A percentile compares a stretch with the other conserved stretches of the same genome.
Conservation (phyloP, 2,113 vertebrate species). For the Elaphurus davidianus region DNA sequence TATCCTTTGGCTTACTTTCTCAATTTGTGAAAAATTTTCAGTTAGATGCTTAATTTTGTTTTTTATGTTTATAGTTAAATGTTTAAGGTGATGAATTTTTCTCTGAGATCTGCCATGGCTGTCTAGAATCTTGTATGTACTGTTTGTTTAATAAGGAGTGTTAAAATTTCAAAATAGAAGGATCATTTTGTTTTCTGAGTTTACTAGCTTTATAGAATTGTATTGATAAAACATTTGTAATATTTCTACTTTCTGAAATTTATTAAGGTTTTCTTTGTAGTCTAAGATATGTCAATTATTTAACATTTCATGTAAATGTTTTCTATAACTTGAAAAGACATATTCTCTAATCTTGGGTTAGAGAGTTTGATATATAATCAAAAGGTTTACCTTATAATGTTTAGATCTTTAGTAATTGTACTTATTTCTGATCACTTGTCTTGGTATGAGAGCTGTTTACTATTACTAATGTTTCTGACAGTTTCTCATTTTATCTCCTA, state of each 20-base stretch:
- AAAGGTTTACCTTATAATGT: neutral
- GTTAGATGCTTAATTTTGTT: neutral
- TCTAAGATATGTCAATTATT: neutral
- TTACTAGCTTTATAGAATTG: neutral
- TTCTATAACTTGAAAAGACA: neutral
- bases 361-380: neutral
- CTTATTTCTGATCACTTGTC: neutral
- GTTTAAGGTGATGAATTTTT: neutral
- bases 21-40: neutral
- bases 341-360: neutral
- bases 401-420: neutral
- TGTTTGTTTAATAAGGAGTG: neutral
- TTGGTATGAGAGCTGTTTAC: neutral
- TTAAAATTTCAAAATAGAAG: neutral
- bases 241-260: neutral
- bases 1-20: neutral
- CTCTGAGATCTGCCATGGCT: neutral
- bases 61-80: neutral
- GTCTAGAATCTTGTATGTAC: neutral
- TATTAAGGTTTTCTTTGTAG: neutral
- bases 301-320: neutral
- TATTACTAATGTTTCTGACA: neutral
- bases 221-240: neutral
- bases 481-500: neutral
- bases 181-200: conserved; percentile 10